Evolutionary conservation across 1,140 invertebrate genomes (phyloP).

Genomic region (Ceratosolen fusciceps): DNA sequence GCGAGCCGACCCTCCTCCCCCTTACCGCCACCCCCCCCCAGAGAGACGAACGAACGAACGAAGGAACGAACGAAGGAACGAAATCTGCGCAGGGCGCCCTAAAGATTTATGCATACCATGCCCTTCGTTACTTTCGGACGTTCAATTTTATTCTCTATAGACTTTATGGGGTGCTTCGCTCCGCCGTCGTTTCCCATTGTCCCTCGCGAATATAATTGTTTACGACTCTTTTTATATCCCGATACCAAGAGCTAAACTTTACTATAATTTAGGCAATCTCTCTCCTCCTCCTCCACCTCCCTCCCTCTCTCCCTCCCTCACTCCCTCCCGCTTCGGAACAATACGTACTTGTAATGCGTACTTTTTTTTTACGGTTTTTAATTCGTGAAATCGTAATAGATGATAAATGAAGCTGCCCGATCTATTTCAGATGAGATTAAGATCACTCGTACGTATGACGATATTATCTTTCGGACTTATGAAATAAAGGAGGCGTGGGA

Average conservation of each 20-base stretch:
- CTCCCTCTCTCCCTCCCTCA: too few relatives aligned
- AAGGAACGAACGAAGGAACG: not conserved
- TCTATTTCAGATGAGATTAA: too few relatives aligned
- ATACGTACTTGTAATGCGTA: too few relatives aligned
- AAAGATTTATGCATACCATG: not conserved
- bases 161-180: not conserved
- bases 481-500: too few relatives aligned
- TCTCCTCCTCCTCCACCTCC: not conserved
- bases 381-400: too few relatives aligned
- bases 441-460: too few relatives aligned
- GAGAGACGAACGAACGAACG: not conserved
- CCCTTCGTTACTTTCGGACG: not conserved
- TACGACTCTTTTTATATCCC: not conserved
- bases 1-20: too few relatives aligned
- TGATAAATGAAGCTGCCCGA: too few relatives aligned
- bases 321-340: too few relatives aligned
- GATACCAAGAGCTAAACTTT: not conserved
- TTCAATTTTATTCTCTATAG: not conserved
- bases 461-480: too few relatives aligned
- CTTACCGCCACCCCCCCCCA: not conserved
- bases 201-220: not conserved
- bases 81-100: not conserved
- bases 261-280: not conserved
- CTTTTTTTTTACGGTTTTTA: too few relatives aligned
- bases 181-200: not conserved